These are phyloP conservation scores for Enteromius fasciolatus DNA, from an alignment of 2,797 vertebrate species.

Conservation along the genomic window DNA sequence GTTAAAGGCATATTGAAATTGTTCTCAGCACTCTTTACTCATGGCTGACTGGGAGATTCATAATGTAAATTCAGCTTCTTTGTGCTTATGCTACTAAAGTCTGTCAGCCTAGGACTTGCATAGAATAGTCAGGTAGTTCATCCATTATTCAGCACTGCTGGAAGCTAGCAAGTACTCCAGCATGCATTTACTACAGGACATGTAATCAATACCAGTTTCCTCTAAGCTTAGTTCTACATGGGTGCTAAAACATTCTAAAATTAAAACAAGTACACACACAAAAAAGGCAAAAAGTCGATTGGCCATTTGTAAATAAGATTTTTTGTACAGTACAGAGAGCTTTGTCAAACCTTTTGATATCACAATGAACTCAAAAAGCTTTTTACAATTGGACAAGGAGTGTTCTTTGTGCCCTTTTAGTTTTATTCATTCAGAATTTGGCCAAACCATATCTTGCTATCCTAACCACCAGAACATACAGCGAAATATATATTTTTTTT, in stretches of 20 bases:
- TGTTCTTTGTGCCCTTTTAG: background rate
- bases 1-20: constrained; percentile 3
- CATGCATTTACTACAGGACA: background rate
- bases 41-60: background rate
- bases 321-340: background rate
- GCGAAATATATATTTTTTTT: background rate
- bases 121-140: background rate
- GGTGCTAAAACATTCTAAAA: background rate
- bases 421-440: background rate
- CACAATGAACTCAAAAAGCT: background rate
- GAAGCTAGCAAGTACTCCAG: background rate
- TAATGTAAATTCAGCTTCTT: background rate
- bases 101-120: background rate
- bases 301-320: background rate
- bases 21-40: background rate
- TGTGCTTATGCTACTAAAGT: background rate
- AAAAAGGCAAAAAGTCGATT: background rate
- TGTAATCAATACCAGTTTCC: background rate
- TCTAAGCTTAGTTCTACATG: background rate
- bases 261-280: background rate
- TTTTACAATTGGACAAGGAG: background rate
- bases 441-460: background rate
- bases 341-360: background rate
- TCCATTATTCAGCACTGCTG: background rate
- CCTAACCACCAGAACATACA: background rate